These are phyloP conservation scores for Corythornis madagascariensis DNA, from an alignment of 2,113 vertebrate species.

Conservation along the genomic window DNA sequence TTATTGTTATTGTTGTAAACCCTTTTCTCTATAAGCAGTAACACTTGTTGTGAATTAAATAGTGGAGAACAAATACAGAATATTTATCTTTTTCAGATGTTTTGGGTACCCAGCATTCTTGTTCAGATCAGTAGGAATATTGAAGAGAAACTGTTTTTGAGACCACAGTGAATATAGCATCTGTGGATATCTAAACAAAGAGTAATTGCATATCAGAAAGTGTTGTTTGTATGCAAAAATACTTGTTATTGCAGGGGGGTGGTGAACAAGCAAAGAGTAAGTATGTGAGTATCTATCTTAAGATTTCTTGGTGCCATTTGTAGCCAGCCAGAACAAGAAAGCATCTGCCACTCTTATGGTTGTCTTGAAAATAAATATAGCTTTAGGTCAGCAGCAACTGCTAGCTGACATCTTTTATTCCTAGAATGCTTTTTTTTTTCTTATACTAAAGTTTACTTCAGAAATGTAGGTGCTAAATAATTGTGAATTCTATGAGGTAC, in stretches of 20 bases:
- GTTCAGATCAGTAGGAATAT: neutral
- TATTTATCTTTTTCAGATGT: neutral
- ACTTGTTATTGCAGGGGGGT: neutral
- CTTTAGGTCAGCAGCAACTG: slow-evolving; percentile 31
- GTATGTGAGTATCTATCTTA: neutral
- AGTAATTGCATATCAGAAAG: neutral
- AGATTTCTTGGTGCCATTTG: slow-evolving; percentile 15
- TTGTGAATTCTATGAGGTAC: neutral
- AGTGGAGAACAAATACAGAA: neutral
- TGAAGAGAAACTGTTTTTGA: neutral
- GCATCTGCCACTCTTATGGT: slow-evolving; percentile 21
- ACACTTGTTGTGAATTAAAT: neutral
- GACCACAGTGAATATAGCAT: neutral
- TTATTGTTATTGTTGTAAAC: neutral
- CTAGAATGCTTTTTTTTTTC: neutral
- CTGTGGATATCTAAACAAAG: neutral
- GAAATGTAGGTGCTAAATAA: neutral
- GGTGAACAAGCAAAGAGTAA: neutral
- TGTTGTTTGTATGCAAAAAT: neutral
- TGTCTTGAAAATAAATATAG: slow-evolving; percentile 31
- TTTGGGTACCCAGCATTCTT: neutral
- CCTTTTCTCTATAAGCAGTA: accelerated
- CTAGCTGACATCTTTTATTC: slow-evolving; percentile 29
- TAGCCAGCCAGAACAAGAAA: slow-evolving; percentile 34
- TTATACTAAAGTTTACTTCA: neutral